These are phyloP conservation scores for Cheilosia vernalis DNA, from an alignment of 2,888 invertebrate species.

Conservation along the genomic window DNA sequence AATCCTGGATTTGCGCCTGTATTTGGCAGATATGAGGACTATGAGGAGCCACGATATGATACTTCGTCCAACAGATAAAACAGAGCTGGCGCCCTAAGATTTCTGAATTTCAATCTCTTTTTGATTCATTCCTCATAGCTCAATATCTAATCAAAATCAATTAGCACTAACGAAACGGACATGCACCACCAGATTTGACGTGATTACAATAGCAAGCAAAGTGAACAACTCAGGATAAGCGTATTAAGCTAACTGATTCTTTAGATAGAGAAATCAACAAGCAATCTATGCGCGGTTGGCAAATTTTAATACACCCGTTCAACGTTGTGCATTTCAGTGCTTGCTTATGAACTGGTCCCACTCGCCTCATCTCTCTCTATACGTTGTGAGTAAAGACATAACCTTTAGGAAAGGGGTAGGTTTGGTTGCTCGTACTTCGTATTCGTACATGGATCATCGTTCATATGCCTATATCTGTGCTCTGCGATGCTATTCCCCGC, in stretches of 20 bases:
- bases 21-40: no score
- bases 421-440: not conserved
- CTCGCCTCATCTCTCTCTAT: not conserved
- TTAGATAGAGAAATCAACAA: constrained; percentile 20
- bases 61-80: no score
- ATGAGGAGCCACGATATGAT: no score
- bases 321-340: constrained; percentile 25
- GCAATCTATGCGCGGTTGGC: constrained; percentile 6
- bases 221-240: constrained; percentile 33
- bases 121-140: not conserved
- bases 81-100: no score
- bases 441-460: not conserved
- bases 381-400: not conserved
- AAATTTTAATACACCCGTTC: not conserved
- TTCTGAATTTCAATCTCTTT: no score
- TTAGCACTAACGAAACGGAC: not conserved
- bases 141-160: constrained; percentile 16
- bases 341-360: constrained; percentile 20
- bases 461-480: constrained; percentile 6
- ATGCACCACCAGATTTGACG: not conserved
- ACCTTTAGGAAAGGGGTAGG: constrained; percentile 37
- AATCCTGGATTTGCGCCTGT: no score
- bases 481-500: constrained; percentile 8
- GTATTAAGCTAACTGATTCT: constrained; percentile 17
- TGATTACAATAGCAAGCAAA: not conserved